phyloP scores from a whole-genome alignment of 2,888 invertebrate species.

The Clitarchus hookeri region DNA sequence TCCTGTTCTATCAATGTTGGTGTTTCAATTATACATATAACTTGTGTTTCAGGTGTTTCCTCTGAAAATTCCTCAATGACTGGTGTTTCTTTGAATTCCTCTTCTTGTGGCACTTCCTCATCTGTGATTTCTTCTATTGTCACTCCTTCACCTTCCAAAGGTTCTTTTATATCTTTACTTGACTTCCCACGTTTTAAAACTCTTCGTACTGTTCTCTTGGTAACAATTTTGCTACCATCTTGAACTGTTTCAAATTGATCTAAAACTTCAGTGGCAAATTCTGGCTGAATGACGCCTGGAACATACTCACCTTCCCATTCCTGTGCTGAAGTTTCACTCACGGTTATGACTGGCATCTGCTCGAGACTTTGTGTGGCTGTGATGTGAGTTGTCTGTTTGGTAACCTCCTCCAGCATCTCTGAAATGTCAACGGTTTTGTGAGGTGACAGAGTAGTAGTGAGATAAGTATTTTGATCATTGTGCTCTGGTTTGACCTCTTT shows the following conservation, averaged over 20 bases:
- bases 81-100: constrained; percentile 43
- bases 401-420: constrained; percentile 45
- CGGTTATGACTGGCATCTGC: constrained; percentile 36
- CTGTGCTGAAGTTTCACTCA: constrained; percentile 40
- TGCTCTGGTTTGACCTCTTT: constrained; percentile 44
- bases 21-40: constrained; percentile 33
- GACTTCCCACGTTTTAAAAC: constrained; percentile 33
- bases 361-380: constrained; percentile 41
- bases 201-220: constrained; percentile 34
- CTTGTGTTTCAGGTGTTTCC: constrained; percentile 34
- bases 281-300: background rate
- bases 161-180: constrained; percentile 28
- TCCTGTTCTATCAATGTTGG: background rate
- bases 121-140: constrained; percentile 39
- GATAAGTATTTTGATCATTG: constrained; percentile 33
- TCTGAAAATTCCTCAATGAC: constrained; percentile 35
- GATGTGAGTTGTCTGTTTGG: constrained; percentile 41
- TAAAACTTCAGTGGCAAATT: constrained; percentile 31
- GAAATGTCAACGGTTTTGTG: constrained; percentile 45
- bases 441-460: constrained; percentile 38
- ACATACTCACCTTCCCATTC: constrained; percentile 41
- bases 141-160: constrained; percentile 38
- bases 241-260: constrained; percentile 33
- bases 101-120: constrained; percentile 52
- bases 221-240: constrained; percentile 30